phyloP scores from a whole-genome alignment of 2,888 invertebrate species.

The Lasioglossum villosulum region DNA sequence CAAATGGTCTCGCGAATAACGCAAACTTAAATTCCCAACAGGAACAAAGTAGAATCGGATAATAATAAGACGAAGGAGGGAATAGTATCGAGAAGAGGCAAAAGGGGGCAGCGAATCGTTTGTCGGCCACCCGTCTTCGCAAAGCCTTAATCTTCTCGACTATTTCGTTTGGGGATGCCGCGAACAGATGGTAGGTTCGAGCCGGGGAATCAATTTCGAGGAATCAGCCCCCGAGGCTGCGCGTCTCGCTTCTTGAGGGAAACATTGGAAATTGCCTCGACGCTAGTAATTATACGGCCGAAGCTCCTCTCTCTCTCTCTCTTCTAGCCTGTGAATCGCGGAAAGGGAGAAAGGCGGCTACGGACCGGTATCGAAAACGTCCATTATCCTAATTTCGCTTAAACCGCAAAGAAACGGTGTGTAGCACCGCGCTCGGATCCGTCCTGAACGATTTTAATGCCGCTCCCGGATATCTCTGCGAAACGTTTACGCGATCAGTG shows the following conservation, averaged over 20 bases:
- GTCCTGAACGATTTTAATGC: slow-evolving; percentile 4
- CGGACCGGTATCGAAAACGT: slow-evolving; percentile 19
- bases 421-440: not conserved
- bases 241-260: slow-evolving; percentile 62
- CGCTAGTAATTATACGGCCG: slow-evolving; percentile 66
- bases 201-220: slow-evolving; percentile 72
- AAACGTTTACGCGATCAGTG: not conserved
- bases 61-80: slow-evolving; percentile 13
- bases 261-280: slow-evolving; percentile 66
- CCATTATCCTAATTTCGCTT: slow-evolving; percentile 48
- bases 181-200: slow-evolving; percentile 72
- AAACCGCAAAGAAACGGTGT: slow-evolving; percentile 20
- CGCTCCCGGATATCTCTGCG: not conserved
- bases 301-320: not conserved
- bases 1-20: not conserved
- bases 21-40: not conserved
- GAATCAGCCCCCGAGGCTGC: slow-evolving; percentile 69
- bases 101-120: not conserved
- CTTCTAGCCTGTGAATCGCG: not conserved
- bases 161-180: slow-evolving; percentile 75
- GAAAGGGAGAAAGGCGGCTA: not conserved
- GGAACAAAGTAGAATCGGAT: not conserved
- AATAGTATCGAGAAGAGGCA: slow-evolving; percentile 60
- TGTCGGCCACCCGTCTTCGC: slow-evolving; percentile 56
- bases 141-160: slow-evolving; percentile 71